These are phyloP conservation scores for Phrynosoma platyrhinos DNA, from an alignment of 2,113 vertebrate genomes.

Conservation along the genomic window DNA sequence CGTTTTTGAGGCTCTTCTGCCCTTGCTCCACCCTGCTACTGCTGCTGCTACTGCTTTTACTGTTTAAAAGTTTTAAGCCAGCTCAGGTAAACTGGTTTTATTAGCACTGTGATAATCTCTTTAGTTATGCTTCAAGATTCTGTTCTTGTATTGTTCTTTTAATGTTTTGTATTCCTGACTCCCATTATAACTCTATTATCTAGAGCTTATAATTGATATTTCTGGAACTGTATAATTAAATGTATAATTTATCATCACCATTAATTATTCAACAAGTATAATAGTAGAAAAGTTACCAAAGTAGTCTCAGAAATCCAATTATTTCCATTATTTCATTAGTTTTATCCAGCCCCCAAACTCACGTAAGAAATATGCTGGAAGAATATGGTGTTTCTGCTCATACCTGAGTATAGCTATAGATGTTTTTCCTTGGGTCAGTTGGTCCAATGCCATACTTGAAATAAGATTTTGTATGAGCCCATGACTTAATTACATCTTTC, in stretches of 20 bases:
- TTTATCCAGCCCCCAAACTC: not conserved
- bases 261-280: no score
- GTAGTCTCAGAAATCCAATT: not conserved
- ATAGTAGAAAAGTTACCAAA: not conserved
- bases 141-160: no score
- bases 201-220: not conserved
- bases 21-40: no score
- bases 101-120: no score
- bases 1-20: no score
- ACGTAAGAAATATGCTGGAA: not conserved
- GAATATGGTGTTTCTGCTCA: not conserved
- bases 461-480: not conserved
- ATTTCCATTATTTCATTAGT: not conserved
- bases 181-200: not conserved
- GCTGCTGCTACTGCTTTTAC: no score
- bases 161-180: not conserved
- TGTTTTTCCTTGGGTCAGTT: not conserved
- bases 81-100: no score
- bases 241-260: no score
- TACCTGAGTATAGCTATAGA: slow-evolving; percentile 47
- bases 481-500: not conserved
- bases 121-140: not conserved
- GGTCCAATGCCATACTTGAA: slow-evolving; percentile 17
- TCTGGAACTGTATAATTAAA: not conserved
- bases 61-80: no score